Conservation (phyloP, 2,113 vertebrate species). For the Numida meleagris region DNA sequence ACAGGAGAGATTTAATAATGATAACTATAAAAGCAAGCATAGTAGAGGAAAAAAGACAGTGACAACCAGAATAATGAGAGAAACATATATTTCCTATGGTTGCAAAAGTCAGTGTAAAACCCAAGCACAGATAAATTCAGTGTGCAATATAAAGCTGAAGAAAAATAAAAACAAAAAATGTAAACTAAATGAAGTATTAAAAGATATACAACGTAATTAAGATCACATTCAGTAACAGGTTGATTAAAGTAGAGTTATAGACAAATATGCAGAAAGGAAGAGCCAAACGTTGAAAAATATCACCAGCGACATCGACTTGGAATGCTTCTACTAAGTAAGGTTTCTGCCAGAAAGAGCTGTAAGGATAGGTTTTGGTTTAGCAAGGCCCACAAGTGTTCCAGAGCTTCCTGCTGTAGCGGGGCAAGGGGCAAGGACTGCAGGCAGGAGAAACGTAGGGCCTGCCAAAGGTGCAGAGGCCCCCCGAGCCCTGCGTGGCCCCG, state of each 20-base stretch:
- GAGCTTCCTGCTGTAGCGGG: background rate
- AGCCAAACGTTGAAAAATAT: accelerated
- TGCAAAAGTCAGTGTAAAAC: accelerated
- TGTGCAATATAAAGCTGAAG: background rate
- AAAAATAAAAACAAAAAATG: background rate
- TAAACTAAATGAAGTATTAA: background rate
- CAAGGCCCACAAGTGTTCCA: background rate
- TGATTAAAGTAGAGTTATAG: accelerated
- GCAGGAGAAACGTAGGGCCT: background rate
- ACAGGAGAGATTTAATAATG: background rate
- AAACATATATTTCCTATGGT: accelerated
- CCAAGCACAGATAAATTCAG: accelerated
- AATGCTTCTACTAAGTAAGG: accelerated
- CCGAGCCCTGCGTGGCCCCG: background rate
- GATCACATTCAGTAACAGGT: accelerated
- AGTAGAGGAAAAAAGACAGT: accelerated
- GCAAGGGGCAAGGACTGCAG: background rate
- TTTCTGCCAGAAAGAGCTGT: accelerated
- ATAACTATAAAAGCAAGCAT: accelerated
- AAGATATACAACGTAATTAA: accelerated
- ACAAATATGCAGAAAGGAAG: accelerated
- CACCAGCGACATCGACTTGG: accelerated
- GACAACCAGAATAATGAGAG: accelerated
- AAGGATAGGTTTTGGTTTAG: accelerated
- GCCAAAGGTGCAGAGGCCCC: background rate